Base-by-base conservation (phyloP, 2,797 vertebrate species). In the Echeneis naucrates region DNA sequence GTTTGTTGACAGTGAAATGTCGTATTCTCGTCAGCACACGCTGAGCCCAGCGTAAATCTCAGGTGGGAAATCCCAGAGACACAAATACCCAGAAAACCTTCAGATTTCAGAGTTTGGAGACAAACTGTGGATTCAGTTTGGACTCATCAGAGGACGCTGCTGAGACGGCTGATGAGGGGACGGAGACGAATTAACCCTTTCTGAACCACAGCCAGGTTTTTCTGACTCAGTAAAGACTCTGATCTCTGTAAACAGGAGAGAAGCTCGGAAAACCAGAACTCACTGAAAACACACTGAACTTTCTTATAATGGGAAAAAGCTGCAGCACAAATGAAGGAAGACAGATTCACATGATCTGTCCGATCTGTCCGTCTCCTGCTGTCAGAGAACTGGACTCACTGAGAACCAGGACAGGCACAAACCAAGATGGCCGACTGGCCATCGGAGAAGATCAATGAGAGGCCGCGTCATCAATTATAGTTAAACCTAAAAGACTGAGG, bases 381-480 rank as follows among this genome's bases (percentile, higher is more conserved):
- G n/a, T n/a, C n/a, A n/a, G n/a, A n/a, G n/a, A n/a, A n/a, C 21
- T 52, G 24, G 67, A n/a, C 77, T 69, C 71, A 26, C 79, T 81
- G 88, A 78, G 87, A 85, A 82, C 62, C 72, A n/a, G 58, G 54
- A 69, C 53, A 58, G 72, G 66, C 44, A 63, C 73, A 50, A 62
- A 82, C 77, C 71, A 67, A 83, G 81, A 90, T 84, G 87, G 84
- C 81, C 59, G 72, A 51, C 72, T 19, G 81, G 76, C 88, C 84
- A 91, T 90, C 89, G 92, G 78, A 88, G 75, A 11, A 40, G 79
- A 90, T 87, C 88, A 82, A 90, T 88, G 77, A 30, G 59, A 44
- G 75, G 72, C 86, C 51, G 81, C 74, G 68, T 83, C 81, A 88
- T 89, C 84, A 85, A 85, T 90, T 90, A 85, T 70, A 87, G 78